These are phyloP conservation scores for Myodes glareolus DNA, from an alignment of 2,113 vertebrate genomes.

Conservation along the genomic window DNA sequence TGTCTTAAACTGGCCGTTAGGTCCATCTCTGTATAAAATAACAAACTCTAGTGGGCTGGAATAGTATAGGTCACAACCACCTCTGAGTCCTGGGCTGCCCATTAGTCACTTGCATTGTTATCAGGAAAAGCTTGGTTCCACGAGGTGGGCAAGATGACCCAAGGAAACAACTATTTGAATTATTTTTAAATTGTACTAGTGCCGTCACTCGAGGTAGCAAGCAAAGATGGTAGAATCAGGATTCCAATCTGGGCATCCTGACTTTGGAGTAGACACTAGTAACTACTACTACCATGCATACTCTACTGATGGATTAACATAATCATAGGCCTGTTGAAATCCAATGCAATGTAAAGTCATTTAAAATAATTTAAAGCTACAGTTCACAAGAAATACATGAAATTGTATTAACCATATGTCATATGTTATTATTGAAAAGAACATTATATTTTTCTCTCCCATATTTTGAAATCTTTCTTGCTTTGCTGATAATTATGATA, in stretches of 20 bases:
- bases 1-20: not conserved
- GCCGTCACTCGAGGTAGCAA: too few relatives aligned
- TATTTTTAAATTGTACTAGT: too few relatives aligned
- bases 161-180: not conserved
- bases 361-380: conserved; percentile 11
- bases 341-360: not conserved
- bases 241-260: not conserved
- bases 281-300: not conserved
- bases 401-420: conserved; percentile 5
- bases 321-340: not conserved
- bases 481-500: not conserved
- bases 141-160: not conserved
- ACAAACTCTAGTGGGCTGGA: not conserved
- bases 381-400: not conserved
- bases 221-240: not conserved
- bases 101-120: not conserved
- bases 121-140: not conserved
- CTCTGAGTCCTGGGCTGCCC: not conserved
- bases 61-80: not conserved
- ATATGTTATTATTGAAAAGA: conserved; percentile 15
- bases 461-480: not conserved
- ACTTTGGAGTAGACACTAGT: not conserved
- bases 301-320: not conserved
- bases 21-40: not conserved
- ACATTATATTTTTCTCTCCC: not conserved